phyloP scores from a whole-genome alignment of 2,113 vertebrate genomes.

The Vulpes vulpes region DNA sequence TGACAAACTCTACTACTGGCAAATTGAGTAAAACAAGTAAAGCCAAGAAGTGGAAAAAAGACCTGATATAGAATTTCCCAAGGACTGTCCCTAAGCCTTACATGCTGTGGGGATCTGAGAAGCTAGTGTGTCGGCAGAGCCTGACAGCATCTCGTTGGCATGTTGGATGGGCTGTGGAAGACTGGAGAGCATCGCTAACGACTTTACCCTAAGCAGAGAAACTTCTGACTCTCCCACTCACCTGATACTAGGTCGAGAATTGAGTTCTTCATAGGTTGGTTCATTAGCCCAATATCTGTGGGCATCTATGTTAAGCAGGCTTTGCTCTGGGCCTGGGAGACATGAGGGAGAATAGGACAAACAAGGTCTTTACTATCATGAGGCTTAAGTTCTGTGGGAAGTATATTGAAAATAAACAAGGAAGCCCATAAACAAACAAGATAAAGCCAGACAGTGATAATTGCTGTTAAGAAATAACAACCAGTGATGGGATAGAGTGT shows the following conservation, averaged over 20 bases:
- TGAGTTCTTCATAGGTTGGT: not conserved
- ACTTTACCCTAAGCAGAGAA: not conserved
- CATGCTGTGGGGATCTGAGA: not conserved
- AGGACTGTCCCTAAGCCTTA: not conserved
- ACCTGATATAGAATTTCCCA: not conserved
- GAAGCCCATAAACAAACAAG: not conserved
- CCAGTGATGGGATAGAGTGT: not conserved
- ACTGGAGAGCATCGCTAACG: not conserved
- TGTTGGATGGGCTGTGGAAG: fast-evolving
- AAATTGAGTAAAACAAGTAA: not conserved
- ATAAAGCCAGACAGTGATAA: not conserved
- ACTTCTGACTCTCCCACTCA: not conserved
- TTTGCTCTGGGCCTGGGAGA: not conserved
- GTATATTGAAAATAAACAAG: not conserved
- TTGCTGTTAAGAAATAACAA: not conserved
- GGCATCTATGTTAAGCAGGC: not conserved
- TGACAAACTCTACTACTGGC: not conserved
- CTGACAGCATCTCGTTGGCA: fast-evolving
- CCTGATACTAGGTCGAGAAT: not conserved
- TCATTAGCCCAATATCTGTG: not conserved
- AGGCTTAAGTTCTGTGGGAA: not conserved
- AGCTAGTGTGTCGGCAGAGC: too few species aligned
- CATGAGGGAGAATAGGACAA: not conserved
- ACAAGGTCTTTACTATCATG: not conserved
- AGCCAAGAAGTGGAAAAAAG: not conserved